Base-by-base conservation (phyloP, 2,888 invertebrate genomes). In the Caenorhabditis sp. region DNA sequence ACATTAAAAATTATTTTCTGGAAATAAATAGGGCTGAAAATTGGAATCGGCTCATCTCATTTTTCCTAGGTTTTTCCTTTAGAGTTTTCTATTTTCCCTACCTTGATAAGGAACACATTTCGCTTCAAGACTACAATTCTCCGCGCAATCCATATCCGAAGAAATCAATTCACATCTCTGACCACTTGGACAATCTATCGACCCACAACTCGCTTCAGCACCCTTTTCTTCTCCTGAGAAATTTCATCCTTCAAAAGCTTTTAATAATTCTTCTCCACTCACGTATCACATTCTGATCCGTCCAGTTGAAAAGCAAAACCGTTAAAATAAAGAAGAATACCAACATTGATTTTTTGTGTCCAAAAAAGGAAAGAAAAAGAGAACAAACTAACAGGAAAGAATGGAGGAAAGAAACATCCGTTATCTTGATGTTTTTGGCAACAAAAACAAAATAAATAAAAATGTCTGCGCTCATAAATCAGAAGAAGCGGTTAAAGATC, bases 101-200 rank as follows among this genome's bases (percentile, higher is more conserved):
- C 27, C 26, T 36, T 36, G 14, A 7, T 43, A 3, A 3, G 43
- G 3, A 43, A 58, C 57, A 58, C 57, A 58, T 14, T 26, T 21
- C 7, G 57, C 36, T n/a, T 36, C 36, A 5, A 58, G 31, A 20
- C 17, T 14, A 36, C 57, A 58, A 36, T 58, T 58, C 20, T 58
- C 57, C 3, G 20, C n/a, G 36, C 57, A 58, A 58, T 58, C 57
- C 7, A 1, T n/a, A 26, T 58, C 57, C 3, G n/a, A 17, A 7
- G 20, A 10, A 7, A n/a, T 17, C 20, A 58, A 36, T 36, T 58
- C 57, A 20, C 57, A 58, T 31, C 57, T 31, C 14, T 43, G 43
- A 43, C 43, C 43, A 3, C 5, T 2, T 43, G 43, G 43, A 14
- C 43, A 43, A 43, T 43, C 43, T 14, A 43, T 43, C 17, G 43